Evolutionary conservation across 2,113 vertebrate genomes (phyloP), one percentile per base, ranked within the genome.

Genomic region (Gnathonemus echidnorhynchus): DNA sequence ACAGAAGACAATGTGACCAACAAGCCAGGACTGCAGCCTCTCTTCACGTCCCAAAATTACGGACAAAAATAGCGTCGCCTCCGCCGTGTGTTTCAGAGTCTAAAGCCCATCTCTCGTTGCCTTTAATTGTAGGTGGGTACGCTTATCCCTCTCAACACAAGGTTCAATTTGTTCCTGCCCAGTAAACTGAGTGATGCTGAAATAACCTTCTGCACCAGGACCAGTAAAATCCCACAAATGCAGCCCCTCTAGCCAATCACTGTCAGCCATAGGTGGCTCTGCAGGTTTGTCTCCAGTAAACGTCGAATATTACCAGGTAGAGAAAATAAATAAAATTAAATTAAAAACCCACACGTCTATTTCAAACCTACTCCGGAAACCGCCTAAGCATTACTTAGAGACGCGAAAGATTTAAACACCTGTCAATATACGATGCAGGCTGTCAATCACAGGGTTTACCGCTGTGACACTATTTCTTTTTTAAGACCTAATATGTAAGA

Each of bases 171-270:
- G 80, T 83, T 86, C 56, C 52, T 52, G 46, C 35, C 49, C 56
- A 80, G 39, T 35, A 87, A 90, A 77, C 58, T 31, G 53, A 83
- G 13, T 42, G 53, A 86, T 52, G 17, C 80, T 48, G 89, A 88
- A 89, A 89, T 39, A 45, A 15, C 86, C 87, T 49, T 86, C 24
- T 86, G 19, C 48, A 24, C 24, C 35, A 42, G 80, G 35, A 88
- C 85, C 49, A 85, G 89, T 46, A 70, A 89, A 89, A 74, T 86
- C 89, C 39, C 48, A 35, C 19, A 53, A 45, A 86, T 45, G 77
- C 42, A 70, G 70, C 19, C 52, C 50, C 39, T 27, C 46, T 49
- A 58, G 58, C 89, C 90, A 91, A 91, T 88, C 90, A 88, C 49
- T 80, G 52, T 52, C 66, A 86, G 52, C 49, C 84, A 83, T 42